Base-by-base conservation (phyloP, 2,797 vertebrate genomes). In the Cirrhinus molitorella region DNA sequence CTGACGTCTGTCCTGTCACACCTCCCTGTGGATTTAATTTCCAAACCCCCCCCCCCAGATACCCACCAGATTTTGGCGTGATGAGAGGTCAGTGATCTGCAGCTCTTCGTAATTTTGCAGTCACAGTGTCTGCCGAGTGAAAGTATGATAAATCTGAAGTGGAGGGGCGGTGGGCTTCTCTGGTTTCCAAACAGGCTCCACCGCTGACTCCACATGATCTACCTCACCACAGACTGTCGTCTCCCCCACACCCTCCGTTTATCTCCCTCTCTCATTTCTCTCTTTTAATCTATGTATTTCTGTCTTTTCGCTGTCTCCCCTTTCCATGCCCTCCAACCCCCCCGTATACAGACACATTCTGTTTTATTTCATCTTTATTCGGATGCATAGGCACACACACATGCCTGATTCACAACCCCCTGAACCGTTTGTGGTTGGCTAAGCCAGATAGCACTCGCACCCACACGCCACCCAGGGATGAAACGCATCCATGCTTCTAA, bases 141-240 rank as follows among this genome's bases (percentile, higher is more conserved):
- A 76, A 73, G 77, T 81, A 78, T 31, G 80, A 82, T 80, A 81
- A 85, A 78, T 63, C 63, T 63, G 73, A 79, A 65, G 49, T 37
- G 51, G 73, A 66, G 77, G 55, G 76, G 74, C 3, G 23, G 61
- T 53, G 63, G 65, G 78, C 77, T 85, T 81, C 81, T 89, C 80
- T 83, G 68, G 71, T 88, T 86, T 85, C 80, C 19, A 73, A 68
- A 51, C 34, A 55, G 53, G 51, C 76, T 81, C 66, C 10, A 37
- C 12, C 1, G 63, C 85, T 87, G 87, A 89, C 84, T 86, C 59
- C 68, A 72, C 76, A 87, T 55, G 75, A 75, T 80, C 71, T 71
- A 53, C 53, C 66, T 68, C 59, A 75, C 81, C 81, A 65, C 67
- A 80, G 68, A 77, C 61, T 81, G 51, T 61, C 40, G 34, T 25